A percentile compares a stretch with the other conserved stretches of the same genome.
Conservation (phyloP, 2,113 vertebrate genomes). For the Gymnocephalus cernua region DNA sequence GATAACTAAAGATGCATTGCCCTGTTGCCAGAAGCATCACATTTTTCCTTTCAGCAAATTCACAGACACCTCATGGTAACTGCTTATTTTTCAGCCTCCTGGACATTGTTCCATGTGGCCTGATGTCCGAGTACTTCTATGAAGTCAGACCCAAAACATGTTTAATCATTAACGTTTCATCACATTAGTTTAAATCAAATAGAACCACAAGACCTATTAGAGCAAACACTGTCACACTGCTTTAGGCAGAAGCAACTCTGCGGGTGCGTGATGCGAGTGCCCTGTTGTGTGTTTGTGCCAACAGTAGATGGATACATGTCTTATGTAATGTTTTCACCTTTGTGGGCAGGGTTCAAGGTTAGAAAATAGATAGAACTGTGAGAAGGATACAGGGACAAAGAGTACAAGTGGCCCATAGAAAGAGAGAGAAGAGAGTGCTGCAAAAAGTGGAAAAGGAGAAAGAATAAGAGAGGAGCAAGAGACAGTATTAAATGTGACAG, state of each 20-base stretch:
- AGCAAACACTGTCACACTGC: slow-evolving; percentile 35
- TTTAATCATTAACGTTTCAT: slow-evolving; percentile 49
- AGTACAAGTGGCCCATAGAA: background rate
- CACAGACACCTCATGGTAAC: background rate
- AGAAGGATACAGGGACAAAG: background rate
- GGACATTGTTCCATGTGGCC: slow-evolving; percentile 3
- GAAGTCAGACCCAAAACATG: slow-evolving; percentile 18
- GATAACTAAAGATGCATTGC: background rate
- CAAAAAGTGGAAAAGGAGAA: background rate
- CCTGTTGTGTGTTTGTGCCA: background rate
- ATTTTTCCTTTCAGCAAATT: background rate
- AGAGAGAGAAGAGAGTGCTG: background rate
- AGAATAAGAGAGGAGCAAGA: background rate
- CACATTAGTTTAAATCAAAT: slow-evolving; percentile 61
- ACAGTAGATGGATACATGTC: background rate
- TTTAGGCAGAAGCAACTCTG: background rate
- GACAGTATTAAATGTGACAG: background rate
- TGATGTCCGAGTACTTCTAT: background rate
- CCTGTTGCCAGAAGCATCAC: background rate
- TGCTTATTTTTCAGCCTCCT: slow-evolving; percentile 26
- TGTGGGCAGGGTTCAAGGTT: background rate
- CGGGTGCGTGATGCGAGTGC: background rate
- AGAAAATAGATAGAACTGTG: background rate
- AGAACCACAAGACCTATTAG: slow-evolving; percentile 30
- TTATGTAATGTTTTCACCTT: background rate